A percentile compares a stretch with the other conserved stretches of the same genome.
phyloP scores from a whole-genome alignment of 1,140 invertebrate species.

The Octopus bimaculoides region DNA sequence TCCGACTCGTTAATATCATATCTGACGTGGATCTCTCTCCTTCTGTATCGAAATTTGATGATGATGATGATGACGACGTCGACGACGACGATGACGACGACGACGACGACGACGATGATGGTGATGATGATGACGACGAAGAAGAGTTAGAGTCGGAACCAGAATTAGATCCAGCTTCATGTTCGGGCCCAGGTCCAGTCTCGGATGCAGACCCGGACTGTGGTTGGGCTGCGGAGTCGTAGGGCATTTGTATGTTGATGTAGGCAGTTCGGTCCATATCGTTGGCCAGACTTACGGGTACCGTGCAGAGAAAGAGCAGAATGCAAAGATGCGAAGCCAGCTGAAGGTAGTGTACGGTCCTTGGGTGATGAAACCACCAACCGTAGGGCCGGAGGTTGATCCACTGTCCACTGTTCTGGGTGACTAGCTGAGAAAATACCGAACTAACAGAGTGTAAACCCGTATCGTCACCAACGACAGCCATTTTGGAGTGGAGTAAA shows the following conservation, averaged over 20 bases:
- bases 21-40: too few species aligned
- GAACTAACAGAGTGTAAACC: too few species aligned
- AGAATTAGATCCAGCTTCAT: neutral
- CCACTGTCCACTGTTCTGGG: neutral
- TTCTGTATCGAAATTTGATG: too few species aligned
- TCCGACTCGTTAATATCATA: too few species aligned
- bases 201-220: neutral
- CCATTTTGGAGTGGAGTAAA: too few species aligned
- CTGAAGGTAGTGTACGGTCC: neutral
- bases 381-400: neutral
- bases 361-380: neutral
- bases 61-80: too few species aligned
- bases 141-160: neutral
- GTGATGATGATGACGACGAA: neutral
- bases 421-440: neutral
- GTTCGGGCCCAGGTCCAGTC: neutral
- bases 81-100: neutral
- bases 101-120: neutral
- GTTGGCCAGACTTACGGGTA: neutral
- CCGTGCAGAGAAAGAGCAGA: neutral
- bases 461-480: too few species aligned
- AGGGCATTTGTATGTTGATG: neutral
- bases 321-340: neutral
- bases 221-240: neutral
- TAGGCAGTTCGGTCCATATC: neutral